Base-by-base conservation (phyloP, 2,888 invertebrate species). In the Dasypolia templi region DNA sequence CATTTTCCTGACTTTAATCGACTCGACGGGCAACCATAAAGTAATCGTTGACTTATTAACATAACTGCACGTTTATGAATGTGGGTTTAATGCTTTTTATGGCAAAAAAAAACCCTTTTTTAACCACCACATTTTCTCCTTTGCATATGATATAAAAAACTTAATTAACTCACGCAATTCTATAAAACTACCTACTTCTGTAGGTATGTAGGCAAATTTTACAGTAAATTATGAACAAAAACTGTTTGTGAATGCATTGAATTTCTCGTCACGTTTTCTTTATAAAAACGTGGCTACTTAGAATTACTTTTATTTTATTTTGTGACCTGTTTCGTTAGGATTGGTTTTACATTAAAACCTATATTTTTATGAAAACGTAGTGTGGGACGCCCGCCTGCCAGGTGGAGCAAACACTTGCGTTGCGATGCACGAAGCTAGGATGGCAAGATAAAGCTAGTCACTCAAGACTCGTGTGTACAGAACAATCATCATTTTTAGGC, bases 191-290 rank as follows among this genome's bases (percentile, higher is more conserved):
- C 0, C 11, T 56, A 56, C 32, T 17, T 22, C 9, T 59, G 29
- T 66, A 77, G 44, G 59, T 53, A n/a, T 51, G 39, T 29, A 9
- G 29, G 17, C 35, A 61, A 3, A 26, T 76, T 66, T 55, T 53
- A n/a, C 35, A 53, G 12, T 9, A 69, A 56, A 56, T 53, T 46
- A 4, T 3, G 32, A 39, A 44, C 35, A 29, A 63, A 76, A 59
- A 64, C 46, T 69, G 7, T 61, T 35, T 49, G 69, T 49, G 14
- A 46, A 61, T 55, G 14, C 66, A 66, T 32, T 49, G 46, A 56
- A 75, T 32, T 74, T 49, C 19, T n/a, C 9, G 46, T 32, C 56
- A 76, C 56, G 42, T 56, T 63, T 63, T 63, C 32, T 39, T 63
- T 74, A 11, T 49, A 49, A 74, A 76, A 73, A 32, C 39, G 49